Percentiles rank a stretch among this genome's conserved stretches.
These are phyloP conservation scores for Elaeidobius kamerunicus DNA, from an alignment of 2,888 invertebrate species.

Conservation along the genomic window DNA sequence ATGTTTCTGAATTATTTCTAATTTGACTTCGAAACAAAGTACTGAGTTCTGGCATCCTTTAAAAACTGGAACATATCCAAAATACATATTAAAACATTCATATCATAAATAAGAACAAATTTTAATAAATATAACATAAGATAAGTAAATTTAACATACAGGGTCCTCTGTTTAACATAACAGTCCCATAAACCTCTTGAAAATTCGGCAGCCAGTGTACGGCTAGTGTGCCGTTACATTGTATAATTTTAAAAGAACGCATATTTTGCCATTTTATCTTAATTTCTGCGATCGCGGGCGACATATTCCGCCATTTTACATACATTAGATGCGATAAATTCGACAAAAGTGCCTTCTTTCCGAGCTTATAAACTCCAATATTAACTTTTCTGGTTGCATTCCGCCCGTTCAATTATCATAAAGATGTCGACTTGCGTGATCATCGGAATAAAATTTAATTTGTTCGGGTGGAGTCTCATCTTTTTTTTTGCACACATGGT, in stretches of 20 bases:
- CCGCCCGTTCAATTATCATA: conserved; percentile 51
- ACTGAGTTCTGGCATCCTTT: too few relatives aligned
- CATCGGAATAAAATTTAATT: conserved; percentile 47
- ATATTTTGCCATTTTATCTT: conserved; percentile 29
- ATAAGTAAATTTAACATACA: too few relatives aligned
- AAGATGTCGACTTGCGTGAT: conserved; percentile 47
- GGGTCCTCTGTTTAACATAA: too few relatives aligned
- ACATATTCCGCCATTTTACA: conserved; percentile 39
- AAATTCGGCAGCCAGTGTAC: background rate
- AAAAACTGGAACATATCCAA: too few relatives aligned
- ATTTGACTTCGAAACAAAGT: too few relatives aligned
- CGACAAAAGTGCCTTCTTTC: conserved; percentile 38
- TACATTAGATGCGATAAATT: conserved; percentile 49
- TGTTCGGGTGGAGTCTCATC: conserved; percentile 38
- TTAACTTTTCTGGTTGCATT: conserved; percentile 48
- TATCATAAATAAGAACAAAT: background rate
- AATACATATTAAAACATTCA: background rate
- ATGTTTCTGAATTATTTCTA: too few relatives aligned
- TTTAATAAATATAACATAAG: too few relatives aligned
- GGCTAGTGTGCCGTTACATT: background rate
- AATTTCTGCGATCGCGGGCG: conserved; percentile 17
- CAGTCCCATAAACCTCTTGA: background rate
- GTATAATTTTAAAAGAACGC: conserved; percentile 16
- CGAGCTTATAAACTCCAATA: conserved; percentile 46
- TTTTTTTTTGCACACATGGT: too few relatives aligned